Base-by-base conservation (phyloP, 2,113 vertebrate species). In the Ceyx cyanopectus region DNA sequence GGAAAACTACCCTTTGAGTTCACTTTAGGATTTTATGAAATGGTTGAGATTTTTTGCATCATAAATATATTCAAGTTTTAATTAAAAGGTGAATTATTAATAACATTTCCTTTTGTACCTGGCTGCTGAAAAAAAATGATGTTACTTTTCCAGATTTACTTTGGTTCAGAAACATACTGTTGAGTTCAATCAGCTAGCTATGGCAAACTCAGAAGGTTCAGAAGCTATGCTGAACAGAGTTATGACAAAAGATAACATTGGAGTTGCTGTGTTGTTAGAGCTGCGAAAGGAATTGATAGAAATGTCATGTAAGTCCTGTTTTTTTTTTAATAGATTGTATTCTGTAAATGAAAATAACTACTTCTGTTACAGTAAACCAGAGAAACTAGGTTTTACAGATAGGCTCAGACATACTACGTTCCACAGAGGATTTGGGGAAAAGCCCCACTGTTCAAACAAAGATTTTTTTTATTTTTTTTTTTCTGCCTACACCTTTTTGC, bases 241-340 rank as follows among this genome's bases (percentile, higher is more conserved):
- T 85, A 99, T 99, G 99, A 99, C 99, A 45, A 99, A 99, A 97
- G 99, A 99, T 94, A 99, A 99, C 97, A 99, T 99, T 57, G 99
- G 99, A 24, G 99, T 99, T 37, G 99, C 99, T 50, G 98, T 99
- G 9, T 97, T 99, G 85, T 97, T 99, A 51, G 99, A 99, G 87
- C 98, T 99, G 92, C 98, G 98, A 94, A 99, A 99, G 97, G 99
- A 99, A 63, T 98, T 99, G 97, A 99, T 99, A 97, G 99, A 99
- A 97, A 97, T 98, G 96, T 98, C 98, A 91, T 98, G 99, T 99
- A 96, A 98, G 99, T 98, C 46, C 32, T 40, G 2, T 57, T 94
- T 66, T 2, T 9, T 89, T 94, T 94, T 74, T 29, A 57, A 50
- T 81, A 32, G 65, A 30, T 84, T 60, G 3, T 46, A 2, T 62